These are phyloP conservation scores for Hypsibius dujardini DNA, from an alignment of 1,140 invertebrate genomes.

Conservation along the genomic window DNA sequence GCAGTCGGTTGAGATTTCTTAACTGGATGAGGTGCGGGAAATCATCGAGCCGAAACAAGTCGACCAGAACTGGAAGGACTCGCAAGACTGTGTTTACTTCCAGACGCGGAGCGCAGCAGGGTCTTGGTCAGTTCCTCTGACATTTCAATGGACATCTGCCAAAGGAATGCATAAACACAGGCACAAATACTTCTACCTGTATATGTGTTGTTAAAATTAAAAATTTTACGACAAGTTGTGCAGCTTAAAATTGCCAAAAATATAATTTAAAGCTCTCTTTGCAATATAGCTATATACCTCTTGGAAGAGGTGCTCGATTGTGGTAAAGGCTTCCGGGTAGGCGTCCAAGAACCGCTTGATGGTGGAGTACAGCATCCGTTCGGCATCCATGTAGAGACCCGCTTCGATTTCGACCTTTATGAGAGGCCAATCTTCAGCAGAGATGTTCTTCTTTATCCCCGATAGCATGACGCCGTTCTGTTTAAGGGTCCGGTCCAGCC, in stretches of 20 bases:
- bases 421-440: neutral
- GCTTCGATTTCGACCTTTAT: neutral
- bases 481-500: neutral
- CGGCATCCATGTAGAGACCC: neutral
- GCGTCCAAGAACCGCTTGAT: neutral
- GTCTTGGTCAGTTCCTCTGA: conserved; percentile 5
- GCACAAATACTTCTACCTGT: no score
- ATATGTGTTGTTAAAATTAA: no score
- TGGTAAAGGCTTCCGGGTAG: neutral
- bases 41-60: no score
- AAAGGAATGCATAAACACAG: neutral
- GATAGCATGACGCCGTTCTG: conserved; percentile 1
- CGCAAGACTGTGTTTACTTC: no score
- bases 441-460: neutral
- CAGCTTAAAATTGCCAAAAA: neutral
- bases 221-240: neutral
- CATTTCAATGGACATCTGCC: neutral
- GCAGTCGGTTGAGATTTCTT: no score
- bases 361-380: neutral
- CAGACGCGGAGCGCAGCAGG: neutral
- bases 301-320: neutral
- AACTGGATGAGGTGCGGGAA: no score
- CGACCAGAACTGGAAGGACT: no score
- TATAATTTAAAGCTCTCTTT: neutral
- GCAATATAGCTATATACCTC: neutral